Evolutionary conservation across 2,113 vertebrate species (phyloP).

Genomic region (Psilopsiagon aymara): DNA sequence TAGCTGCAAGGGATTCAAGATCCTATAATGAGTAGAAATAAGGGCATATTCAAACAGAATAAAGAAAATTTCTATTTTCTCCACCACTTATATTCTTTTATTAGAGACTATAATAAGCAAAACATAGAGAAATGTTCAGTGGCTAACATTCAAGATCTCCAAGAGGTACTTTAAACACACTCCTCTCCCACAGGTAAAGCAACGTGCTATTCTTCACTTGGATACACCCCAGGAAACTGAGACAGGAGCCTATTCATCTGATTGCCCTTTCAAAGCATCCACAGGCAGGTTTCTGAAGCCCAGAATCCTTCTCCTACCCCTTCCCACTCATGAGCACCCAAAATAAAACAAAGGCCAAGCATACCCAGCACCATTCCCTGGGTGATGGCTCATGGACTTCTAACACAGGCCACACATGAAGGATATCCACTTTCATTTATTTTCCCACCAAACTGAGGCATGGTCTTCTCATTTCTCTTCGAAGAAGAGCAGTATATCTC

Average conservation of each 20-base stretch:
- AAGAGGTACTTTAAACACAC: neutral
- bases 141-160: neutral
- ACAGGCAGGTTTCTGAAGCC: neutral
- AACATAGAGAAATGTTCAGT: neutral
- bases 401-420: accelerated
- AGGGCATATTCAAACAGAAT: neutral
- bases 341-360: neutral
- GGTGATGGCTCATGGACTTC: accelerated
- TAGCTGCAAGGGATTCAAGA: neutral
- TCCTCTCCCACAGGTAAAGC: neutral
- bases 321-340: neutral
- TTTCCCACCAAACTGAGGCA: neutral
- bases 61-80: neutral
- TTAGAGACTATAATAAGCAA: neutral
- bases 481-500: neutral
- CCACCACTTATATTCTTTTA: neutral
- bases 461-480: neutral
- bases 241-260: neutral
- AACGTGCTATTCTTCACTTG: neutral
- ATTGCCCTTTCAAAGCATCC: neutral
- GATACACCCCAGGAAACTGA: neutral
- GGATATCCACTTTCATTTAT: neutral
- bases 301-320: neutral
- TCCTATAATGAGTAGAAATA: neutral
- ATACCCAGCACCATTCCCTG: neutral